Evolutionary conservation across 92 coral and sea anemone species (phyloP).

Genomic region (Siderastrea siderea): DNA sequence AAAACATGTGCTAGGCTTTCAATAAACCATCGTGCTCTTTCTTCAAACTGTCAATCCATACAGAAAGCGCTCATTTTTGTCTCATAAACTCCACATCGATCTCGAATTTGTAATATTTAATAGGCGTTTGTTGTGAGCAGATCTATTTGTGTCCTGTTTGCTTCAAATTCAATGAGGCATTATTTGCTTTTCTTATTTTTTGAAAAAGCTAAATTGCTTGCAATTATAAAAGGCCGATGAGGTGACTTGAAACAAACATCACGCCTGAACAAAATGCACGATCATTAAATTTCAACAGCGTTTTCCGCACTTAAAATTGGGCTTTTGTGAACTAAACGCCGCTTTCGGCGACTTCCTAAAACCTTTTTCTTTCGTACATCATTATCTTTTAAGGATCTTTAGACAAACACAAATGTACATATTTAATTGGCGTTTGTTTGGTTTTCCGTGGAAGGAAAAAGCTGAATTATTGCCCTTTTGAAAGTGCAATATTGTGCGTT

Average conservation of each 20-base stretch:
- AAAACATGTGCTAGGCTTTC: not conserved
- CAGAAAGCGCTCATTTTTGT: not conserved
- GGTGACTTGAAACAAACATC: not conserved
- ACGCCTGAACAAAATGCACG: not conserved
- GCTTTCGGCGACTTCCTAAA: not conserved
- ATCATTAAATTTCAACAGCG: not conserved
- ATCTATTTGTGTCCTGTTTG: constrained; percentile 16
- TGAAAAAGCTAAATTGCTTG: constrained; percentile 9
- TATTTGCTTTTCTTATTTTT: constrained; percentile 1
- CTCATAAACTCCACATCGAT: not conserved
- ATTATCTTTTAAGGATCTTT: not conserved
- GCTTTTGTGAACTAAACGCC: not conserved
- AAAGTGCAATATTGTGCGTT: not conserved
- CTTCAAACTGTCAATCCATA: not conserved
- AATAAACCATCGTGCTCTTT: not conserved
- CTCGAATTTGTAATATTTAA: not conserved
- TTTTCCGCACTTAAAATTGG: not conserved
- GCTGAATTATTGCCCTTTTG: not conserved
- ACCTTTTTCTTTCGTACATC: not conserved
- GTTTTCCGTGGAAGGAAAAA: not conserved
- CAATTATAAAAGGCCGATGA: not conserved
- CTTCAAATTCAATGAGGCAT: not conserved
- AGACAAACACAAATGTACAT: not conserved
- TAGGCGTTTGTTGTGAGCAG: constrained; percentile 20
- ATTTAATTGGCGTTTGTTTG: constrained; percentile 10